Conservation (phyloP, 2,797 vertebrate genomes). For the Melanogrammus aeglefinus region DNA sequence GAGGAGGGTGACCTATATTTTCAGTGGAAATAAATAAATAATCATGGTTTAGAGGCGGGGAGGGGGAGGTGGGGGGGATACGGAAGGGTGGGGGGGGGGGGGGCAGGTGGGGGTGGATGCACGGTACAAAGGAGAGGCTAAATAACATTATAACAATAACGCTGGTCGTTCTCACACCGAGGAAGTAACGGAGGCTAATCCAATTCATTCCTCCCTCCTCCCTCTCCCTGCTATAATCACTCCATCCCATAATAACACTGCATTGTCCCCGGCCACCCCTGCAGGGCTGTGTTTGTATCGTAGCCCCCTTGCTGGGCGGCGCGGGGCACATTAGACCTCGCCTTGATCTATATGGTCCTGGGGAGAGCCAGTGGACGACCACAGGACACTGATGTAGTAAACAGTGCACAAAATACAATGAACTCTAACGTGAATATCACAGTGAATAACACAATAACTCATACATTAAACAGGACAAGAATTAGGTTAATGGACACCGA, state of each 20-base stretch:
- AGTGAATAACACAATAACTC: too few relatives aligned
- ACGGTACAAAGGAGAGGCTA: constrained; percentile 44
- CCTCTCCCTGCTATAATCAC: constrained; percentile 32
- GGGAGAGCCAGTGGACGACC: background rate
- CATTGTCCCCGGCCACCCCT: constrained; percentile 26
- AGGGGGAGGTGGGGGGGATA: background rate
- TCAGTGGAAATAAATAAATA: constrained; percentile 75
- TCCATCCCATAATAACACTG: constrained; percentile 37
- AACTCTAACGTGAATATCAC: too few relatives aligned
- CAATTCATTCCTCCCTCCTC: constrained; percentile 28
- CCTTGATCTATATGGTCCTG: background rate
- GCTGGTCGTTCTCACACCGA: constrained; percentile 50
- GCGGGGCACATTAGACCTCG: background rate
- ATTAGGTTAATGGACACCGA: background rate
- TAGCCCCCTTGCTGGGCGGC: constrained; percentile 22
- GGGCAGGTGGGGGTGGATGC: background rate
- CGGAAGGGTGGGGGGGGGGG: constrained; percentile 63
- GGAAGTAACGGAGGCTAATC: constrained; percentile 56
- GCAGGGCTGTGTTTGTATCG: constrained; percentile 46
- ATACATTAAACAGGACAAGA: background rate
- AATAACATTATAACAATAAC: constrained; percentile 64
- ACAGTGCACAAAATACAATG: too few relatives aligned
- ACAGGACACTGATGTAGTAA: background rate
- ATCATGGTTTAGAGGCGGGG: constrained; percentile 49
- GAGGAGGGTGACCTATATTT: constrained; percentile 77